Base-by-base conservation (phyloP, 2,888 invertebrate species). In the Elegia similella region DNA sequence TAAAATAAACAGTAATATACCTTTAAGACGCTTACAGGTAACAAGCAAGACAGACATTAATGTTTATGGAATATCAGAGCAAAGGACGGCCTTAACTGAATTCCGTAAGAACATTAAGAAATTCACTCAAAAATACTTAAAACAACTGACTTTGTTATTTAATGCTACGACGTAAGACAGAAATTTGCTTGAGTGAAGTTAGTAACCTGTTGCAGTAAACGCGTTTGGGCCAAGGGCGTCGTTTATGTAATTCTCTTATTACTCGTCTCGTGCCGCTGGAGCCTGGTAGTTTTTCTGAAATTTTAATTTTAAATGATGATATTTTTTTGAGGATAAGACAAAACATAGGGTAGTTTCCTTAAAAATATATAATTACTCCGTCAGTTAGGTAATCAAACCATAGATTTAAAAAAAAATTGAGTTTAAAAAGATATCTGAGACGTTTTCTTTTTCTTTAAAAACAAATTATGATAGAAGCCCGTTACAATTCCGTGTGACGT, bases 161-260 rank as follows among this genome's bases (percentile, higher is more conserved):
- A 29, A 29, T 6, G 7, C 2, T 29, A 7, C n/a, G 29, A 1
- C 1, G 0, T 30, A 48, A 48, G 30, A 10, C 15, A 13, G 0
- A 15, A 32, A 48, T 2, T 32, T 15, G 32, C n/a, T 15, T 48
- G 8, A 32, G 8, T 1, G 13, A 32, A 10, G 7, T 30, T 32
- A 32, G 7, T 13, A 48, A 48, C 48, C 48, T 48, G 48, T 48
- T 48, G 48, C 48, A 15, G 32, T 32, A 8, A 48, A 48, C 48
- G 15, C 29, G 15, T 32, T 32, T 13, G 32, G 13, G 15, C 13
- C 32, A 13, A 32, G 15, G 32, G 48, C 32, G 15, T 48, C 48
- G n/a, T 48, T 32, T 48, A 32, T 48, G 6, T 48, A 48, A 48
- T 48, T 48, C 10, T 29, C 12, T 12, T 23, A 46, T 2, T 3